Percentiles rank a stretch among this genome's conserved stretches.
phyloP scores from a whole-genome alignment of 2,797 vertebrate species.

The Mycteria americana region DNA sequence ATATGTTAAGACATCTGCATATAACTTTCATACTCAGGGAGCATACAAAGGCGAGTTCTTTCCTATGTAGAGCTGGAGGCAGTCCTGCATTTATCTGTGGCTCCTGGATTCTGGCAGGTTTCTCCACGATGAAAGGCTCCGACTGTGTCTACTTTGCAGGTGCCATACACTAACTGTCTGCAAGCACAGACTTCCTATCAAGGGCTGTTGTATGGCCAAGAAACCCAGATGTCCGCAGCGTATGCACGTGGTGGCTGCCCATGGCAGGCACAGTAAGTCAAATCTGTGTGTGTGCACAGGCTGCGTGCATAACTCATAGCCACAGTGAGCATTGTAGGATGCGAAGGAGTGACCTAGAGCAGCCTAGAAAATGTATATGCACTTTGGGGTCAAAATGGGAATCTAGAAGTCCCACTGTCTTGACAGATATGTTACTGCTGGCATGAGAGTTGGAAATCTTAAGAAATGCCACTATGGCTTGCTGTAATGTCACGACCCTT shows the following conservation, averaged over 20 bases:
- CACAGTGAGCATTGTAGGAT: rapidly evolving
- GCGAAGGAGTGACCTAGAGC: background rate
- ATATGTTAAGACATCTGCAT: background rate
- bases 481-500: background rate
- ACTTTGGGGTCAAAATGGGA: background rate
- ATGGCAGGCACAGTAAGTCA: background rate
- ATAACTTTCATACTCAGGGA: background rate
- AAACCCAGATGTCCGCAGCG: background rate
- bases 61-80: background rate
- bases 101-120: background rate
- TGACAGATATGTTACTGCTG: rapidly evolving
- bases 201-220: constrained; percentile 14
- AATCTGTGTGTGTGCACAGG: background rate
- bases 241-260: background rate
- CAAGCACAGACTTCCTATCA: background rate
- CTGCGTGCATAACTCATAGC: background rate
- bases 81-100: background rate
- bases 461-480: background rate
- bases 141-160: background rate
- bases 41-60: background rate
- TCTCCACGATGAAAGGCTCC: background rate
- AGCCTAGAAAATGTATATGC: background rate
- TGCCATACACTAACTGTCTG: constrained; percentile 2
- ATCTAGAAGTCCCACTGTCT: background rate
- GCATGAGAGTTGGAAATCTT: background rate